Conservation (phyloP, 2,888 invertebrate species). For the Leucania comma region DNA sequence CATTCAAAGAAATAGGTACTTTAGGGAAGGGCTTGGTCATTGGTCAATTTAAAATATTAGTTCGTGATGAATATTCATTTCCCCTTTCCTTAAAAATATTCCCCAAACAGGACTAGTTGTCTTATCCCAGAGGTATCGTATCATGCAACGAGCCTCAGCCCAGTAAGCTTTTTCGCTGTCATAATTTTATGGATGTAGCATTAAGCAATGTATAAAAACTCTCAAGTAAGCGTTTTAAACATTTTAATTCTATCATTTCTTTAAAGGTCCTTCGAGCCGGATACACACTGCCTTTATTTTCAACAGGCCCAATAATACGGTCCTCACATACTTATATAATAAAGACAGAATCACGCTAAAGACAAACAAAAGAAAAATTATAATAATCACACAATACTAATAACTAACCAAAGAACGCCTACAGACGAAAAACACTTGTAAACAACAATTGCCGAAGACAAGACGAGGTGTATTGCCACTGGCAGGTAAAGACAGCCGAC, state of each 20-base stretch:
- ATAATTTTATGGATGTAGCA: background rate
- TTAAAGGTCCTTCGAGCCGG: background rate
- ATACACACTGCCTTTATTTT: background rate
- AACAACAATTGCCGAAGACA: background rate
- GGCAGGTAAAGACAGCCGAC: slow-evolving; percentile 16
- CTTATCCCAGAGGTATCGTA: slow-evolving; percentile 8
- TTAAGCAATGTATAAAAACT: too few relatives aligned
- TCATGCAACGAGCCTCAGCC: background rate
- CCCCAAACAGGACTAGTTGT: background rate
- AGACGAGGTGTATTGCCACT: slow-evolving; percentile 11
- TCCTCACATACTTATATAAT: too few relatives aligned
- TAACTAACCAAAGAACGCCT: background rate
- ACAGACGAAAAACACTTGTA: background rate
- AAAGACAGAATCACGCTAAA: too few relatives aligned
- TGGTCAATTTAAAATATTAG: slow-evolving; percentile 39
- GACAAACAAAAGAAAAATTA: too few relatives aligned
- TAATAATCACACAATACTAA: too few relatives aligned
- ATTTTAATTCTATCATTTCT: background rate
- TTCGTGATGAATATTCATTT: slow-evolving; percentile 27
- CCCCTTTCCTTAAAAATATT: slow-evolving; percentile 16
- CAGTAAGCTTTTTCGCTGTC: background rate
- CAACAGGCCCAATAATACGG: background rate
- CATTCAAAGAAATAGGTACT: slow-evolving; percentile 41
- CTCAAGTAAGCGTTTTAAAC: too few relatives aligned
- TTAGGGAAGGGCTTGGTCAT: slow-evolving; percentile 28